Conservation (phyloP, 1,140 invertebrate species). For the Metaphire vulgaris region DNA sequence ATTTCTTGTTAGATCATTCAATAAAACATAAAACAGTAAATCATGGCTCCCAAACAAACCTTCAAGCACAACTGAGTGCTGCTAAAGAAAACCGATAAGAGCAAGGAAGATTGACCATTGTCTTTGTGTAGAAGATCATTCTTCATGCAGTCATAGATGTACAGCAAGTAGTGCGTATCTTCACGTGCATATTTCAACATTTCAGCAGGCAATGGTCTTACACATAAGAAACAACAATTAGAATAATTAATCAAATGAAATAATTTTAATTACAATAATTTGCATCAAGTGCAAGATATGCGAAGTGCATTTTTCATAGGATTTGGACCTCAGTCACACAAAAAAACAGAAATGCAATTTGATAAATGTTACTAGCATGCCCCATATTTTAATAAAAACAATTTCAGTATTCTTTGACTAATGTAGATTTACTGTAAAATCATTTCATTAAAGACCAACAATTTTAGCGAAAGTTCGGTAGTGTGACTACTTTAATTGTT, state of each 20-base stretch:
- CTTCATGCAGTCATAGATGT: constrained; percentile 77
- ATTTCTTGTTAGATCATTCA: not conserved
- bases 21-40: not conserved
- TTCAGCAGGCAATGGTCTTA: constrained; percentile 75
- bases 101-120: constrained; percentile 63
- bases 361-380: no score
- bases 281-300: no score
- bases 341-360: no score
- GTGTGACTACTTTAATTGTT: no score
- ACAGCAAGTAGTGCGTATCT: constrained; percentile 92
- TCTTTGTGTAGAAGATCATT: constrained; percentile 68
- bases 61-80: constrained; percentile 65
- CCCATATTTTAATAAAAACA: no score
- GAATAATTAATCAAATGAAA: not conserved
- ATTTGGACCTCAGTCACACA: no score
- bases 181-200: constrained; percentile 80
- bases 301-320: no score
- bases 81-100: constrained; percentile 64
- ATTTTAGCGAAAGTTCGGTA: no score
- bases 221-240: not conserved
- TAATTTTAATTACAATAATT: no score
- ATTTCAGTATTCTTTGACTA: no score
- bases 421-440: no score
- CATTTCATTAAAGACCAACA: no score
- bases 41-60: constrained; percentile 36